Percentiles rank a stretch among this genome's conserved stretches.
Evolutionary conservation across 1,140 invertebrate species (phyloP).

Genomic region (Anoplolepis gracilipes): DNA sequence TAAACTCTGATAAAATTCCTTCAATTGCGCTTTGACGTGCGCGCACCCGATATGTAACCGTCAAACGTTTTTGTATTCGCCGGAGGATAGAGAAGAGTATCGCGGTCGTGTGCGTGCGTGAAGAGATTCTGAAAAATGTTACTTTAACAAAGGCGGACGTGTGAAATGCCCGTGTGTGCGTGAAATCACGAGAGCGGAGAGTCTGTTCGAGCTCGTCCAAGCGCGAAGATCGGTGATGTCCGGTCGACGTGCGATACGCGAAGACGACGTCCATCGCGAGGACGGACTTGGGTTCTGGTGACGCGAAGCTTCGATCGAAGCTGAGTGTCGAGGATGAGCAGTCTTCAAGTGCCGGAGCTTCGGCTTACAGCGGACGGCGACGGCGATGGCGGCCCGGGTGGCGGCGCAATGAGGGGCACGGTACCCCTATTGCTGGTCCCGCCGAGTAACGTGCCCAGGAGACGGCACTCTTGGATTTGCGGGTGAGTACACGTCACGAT

Average conservation of each 20-base stretch:
- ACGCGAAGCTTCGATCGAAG: slow-evolving; percentile 67
- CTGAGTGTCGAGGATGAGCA: slow-evolving; percentile 79
- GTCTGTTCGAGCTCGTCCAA: neutral
- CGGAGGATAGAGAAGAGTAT: slow-evolving; percentile 11
- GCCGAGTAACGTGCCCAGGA: slow-evolving; percentile 82
- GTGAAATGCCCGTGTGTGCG: neutral
- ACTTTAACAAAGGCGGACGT: neutral
- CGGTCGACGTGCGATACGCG: slow-evolving; percentile 50
- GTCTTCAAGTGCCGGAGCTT: slow-evolving; percentile 83
- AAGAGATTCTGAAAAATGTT: slow-evolving; percentile 16
- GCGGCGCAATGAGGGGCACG: slow-evolving; percentile 69
- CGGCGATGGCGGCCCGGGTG: slow-evolving; percentile 67
- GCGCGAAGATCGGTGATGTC: slow-evolving; percentile 63
- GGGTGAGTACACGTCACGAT: slow-evolving; percentile 78
- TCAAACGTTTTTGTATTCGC: neutral
- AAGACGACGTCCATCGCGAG: slow-evolving; percentile 46
- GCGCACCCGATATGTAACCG: neutral
- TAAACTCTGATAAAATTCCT: neutral
- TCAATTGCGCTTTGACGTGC: neutral
- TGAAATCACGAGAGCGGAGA: slow-evolving; percentile 9
- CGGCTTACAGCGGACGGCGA: slow-evolving; percentile 82
- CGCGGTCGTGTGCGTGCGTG: neutral
- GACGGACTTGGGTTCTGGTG: slow-evolving; percentile 67
- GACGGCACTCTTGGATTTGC: slow-evolving; percentile 85
- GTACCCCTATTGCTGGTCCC: slow-evolving; percentile 82